Evolutionary conservation across 2,113 vertebrate genomes (phyloP).

Genomic region (Pionites leucogaster): DNA sequence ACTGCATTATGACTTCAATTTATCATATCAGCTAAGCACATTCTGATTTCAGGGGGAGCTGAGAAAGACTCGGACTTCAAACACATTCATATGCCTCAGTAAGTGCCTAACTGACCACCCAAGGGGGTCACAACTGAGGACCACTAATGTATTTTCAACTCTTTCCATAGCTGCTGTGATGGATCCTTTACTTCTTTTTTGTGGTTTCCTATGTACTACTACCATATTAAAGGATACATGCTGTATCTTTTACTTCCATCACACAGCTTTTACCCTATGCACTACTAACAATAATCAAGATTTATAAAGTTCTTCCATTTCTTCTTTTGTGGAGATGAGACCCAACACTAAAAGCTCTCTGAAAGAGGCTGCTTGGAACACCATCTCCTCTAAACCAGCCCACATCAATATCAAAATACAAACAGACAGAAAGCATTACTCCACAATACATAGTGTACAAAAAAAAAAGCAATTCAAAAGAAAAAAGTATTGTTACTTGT

Average conservation of each 20-base stretch:
- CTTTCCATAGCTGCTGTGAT: neutral
- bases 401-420: neutral
- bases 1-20: neutral
- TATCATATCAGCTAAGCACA: neutral
- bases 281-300: neutral
- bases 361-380: neutral
- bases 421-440: neutral
- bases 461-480: neutral
- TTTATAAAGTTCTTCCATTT: neutral
- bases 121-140: neutral
- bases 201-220: neutral
- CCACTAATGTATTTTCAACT: neutral
- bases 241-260: neutral
- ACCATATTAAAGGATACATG: neutral
- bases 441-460: neutral
- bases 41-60: neutral
- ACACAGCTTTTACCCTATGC: neutral
- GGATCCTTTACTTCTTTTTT: neutral
- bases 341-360: neutral
- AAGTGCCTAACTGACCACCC: neutral
- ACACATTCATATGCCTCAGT: neutral
- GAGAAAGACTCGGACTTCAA: neutral
- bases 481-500: constrained; percentile 78
- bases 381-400: neutral
- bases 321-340: neutral